Base-by-base conservation (phyloP, 2,888 invertebrate species). In the Meliscaeva auricollis region DNA sequence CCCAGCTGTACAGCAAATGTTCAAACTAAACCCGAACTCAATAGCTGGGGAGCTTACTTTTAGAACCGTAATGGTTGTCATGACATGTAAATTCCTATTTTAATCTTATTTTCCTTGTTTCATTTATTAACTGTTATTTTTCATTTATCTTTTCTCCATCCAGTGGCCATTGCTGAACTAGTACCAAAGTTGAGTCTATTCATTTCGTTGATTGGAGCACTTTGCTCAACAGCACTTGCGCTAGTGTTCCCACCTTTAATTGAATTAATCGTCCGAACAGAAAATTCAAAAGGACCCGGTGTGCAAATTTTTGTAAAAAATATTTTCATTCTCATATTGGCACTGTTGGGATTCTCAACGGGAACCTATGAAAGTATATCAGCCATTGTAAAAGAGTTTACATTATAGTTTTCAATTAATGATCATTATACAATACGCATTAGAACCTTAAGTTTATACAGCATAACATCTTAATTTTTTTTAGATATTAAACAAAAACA, bases 171-270 rank as follows among this genome's bases (percentile, higher is more conserved):
- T 87, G 98, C 98, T 0, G 97, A 97, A 90, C 93, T 96, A 1
- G 96, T 98, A 77, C 98, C 98, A 0, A 94, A 97, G 88, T 92
- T 98, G 85, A 96, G 96, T 2, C 93, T 97, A 1, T 97, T 98
- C 92, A 98, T 98, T 88, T 98, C 98, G 0, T 92, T 98, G 84
- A 97, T 98, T 32, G 98, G 98, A 5, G 97, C 98, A 0, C 94
- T 98, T 0, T 97, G 97, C 90, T 97, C 97, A 88, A 96, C 98
- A 5, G 95, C 97, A 0, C 92, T 98, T 85, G 98, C 98, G 0
- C 93, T 98, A 44, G 94, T 98, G 48, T 96, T 98, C 90, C 98
- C 98, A 1, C 97, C 98, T 0, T 93, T 97, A 74, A 95, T 98
- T 85, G 96, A 98, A 89, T 93, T 98, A 87, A 95, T 97, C 5